Conservation (phyloP, 2,113 vertebrate species). For the Phalacrocorax brasilianus region DNA sequence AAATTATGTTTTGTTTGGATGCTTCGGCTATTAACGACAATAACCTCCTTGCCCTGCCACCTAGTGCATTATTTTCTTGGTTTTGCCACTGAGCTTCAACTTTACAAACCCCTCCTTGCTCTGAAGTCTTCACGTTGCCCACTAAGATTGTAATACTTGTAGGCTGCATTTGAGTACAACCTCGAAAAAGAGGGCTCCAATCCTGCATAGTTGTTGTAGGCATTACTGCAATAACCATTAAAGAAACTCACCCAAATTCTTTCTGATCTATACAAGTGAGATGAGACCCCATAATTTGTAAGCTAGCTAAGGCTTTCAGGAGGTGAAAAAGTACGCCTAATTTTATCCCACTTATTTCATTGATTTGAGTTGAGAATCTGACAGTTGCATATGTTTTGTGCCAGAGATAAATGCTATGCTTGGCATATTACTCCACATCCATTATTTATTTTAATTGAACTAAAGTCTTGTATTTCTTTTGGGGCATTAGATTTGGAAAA, state of each 20-base stretch:
- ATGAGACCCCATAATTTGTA: not conserved
- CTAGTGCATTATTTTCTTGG: not conserved
- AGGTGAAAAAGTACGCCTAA: not conserved
- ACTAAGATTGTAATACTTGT: not conserved
- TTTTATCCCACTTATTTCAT: not conserved
- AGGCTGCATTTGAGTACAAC: not conserved
- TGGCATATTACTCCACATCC: not conserved
- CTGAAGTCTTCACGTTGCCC: not conserved
- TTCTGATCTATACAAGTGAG: not conserved
- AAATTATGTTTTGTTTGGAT: not conserved
- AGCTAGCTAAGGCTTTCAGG: not conserved
- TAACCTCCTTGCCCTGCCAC: not conserved
- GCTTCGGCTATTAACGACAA: not conserved
- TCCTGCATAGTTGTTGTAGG: not conserved
- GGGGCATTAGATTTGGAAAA: not conserved
- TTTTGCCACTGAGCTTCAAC: not conserved
- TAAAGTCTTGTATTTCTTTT: not conserved
- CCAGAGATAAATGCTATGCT: not conserved
- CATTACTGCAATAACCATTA: not conserved
- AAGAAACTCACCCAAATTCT: not conserved
- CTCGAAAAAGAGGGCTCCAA: not conserved
- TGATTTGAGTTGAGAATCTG: not conserved
- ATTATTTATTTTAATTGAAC: slow-evolving; percentile 7
- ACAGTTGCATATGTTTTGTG: not conserved
- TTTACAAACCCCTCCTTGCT: not conserved